phyloP scores from a whole-genome alignment of 37 sponge, comb jelly and placozoan genomes.

The Ephydatia muelleri region DNA sequence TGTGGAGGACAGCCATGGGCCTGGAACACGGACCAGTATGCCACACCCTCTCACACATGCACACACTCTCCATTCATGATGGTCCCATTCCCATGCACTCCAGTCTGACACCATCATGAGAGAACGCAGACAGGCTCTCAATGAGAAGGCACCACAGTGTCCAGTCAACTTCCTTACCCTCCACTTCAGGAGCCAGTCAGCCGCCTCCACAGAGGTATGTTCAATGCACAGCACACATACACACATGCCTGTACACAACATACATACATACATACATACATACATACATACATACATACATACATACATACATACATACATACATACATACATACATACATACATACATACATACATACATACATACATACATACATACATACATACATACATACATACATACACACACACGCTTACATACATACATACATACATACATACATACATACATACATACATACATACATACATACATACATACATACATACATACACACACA shows the following conservation, averaged over 20 bases:
- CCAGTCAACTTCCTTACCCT: conserved; percentile 85
- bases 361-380: conserved; percentile 13
- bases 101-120: conserved; percentile 62
- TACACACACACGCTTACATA: not conserved
- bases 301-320: conserved; percentile 14
- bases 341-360: not conserved
- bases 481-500: not conserved
- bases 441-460: too few relatives aligned
- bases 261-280: not conserved
- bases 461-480: not conserved
- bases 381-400: not conserved
- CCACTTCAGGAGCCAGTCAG: conserved; percentile 47
- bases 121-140: conserved; percentile 51
- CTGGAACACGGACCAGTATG: conserved; percentile 79
- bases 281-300: conserved; percentile 5
- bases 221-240: too few relatives aligned
- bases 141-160: conserved; percentile 72
- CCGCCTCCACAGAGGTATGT: not conserved
- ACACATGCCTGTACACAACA: too few relatives aligned
- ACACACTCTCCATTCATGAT: not conserved
- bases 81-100: not conserved
- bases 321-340: not conserved
- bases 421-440: too few relatives aligned
- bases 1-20: conserved; percentile 90
- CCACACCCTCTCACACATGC: not conserved